phyloP scores from a whole-genome alignment of 2,113 vertebrate genomes.

The Thunnus maccoyii region DNA sequence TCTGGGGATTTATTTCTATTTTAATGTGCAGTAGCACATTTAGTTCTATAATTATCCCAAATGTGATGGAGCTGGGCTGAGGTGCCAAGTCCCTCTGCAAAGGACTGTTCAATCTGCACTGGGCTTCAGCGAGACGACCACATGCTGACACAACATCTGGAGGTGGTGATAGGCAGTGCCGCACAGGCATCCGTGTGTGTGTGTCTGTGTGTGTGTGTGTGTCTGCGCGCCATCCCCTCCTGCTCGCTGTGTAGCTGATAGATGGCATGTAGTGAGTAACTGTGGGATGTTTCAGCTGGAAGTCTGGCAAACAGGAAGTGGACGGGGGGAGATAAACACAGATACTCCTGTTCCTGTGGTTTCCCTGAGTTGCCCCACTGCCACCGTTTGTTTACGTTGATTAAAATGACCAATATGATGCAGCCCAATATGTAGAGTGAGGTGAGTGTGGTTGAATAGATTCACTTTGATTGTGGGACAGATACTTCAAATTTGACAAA shows the following conservation, averaged over 20 bases:
- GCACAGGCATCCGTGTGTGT: neutral
- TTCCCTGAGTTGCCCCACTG: neutral
- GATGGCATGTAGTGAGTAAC: slow-evolving; percentile 14
- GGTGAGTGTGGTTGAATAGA: neutral
- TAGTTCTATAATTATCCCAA: slow-evolving; percentile 34
- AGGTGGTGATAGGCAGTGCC: slow-evolving; percentile 18
- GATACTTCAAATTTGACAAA: neutral
- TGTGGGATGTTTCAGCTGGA: slow-evolving; percentile 19
- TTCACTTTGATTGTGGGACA: neutral
- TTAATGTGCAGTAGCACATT: slow-evolving; percentile 28
- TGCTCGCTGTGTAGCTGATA: slow-evolving; percentile 19
- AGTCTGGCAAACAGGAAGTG: neutral
- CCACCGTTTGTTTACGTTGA: neutral
- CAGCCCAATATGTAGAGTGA: neutral
- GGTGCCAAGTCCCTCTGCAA: neutral
- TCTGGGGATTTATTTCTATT: neutral
- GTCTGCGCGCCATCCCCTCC: neutral
- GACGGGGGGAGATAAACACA: slow-evolving; percentile 22
- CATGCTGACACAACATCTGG: slow-evolving; percentile 64
- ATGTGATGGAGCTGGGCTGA: neutral
- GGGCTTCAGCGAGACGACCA: slow-evolving; percentile 18
- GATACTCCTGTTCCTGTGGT: neutral
- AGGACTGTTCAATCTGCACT: slow-evolving; percentile 24
- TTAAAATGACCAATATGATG: neutral
- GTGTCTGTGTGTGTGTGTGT: slow-evolving; percentile 15